Evolutionary conservation across 2,888 invertebrate genomes (phyloP).

Genomic region (Kryphioiulus occultus): DNA sequence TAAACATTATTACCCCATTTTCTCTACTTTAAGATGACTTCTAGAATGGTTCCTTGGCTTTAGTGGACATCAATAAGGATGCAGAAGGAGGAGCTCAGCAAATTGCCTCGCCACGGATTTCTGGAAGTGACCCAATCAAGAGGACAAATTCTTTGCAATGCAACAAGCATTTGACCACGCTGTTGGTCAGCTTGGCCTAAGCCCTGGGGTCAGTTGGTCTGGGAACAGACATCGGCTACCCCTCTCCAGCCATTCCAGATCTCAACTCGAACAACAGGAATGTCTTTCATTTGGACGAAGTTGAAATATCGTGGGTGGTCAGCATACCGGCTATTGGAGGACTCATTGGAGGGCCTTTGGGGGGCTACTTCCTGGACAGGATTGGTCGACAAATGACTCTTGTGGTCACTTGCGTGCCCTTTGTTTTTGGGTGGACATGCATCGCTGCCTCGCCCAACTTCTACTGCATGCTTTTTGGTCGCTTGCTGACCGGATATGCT

Average conservation of each 20-base stretch:
- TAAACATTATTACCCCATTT: no score
- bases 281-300: not conserved
- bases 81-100: not conserved
- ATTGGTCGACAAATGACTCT: conserved; percentile 20
- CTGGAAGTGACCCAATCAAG: not conserved
- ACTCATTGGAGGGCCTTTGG: not conserved
- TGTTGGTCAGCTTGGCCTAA: not conserved
- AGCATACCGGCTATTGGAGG: not conserved
- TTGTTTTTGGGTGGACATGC: not conserved
- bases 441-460: not conserved
- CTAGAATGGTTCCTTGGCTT: not conserved
- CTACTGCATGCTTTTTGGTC: not conserved
- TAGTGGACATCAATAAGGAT: not conserved
- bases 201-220: conserved; percentile 37
- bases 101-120: no score
- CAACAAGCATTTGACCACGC: not conserved
- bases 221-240: conserved; percentile 7
- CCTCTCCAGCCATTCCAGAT: conserved; percentile 21
- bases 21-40: not conserved
- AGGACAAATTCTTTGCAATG: not conserved
- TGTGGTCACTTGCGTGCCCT: not conserved
- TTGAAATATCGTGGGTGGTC: not conserved
- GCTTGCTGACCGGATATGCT: not conserved
- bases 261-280: not conserved
- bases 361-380: conserved; percentile 12